phyloP scores from a whole-genome alignment of 2,797 vertebrate species.

The Eremophila alpestris region DNA sequence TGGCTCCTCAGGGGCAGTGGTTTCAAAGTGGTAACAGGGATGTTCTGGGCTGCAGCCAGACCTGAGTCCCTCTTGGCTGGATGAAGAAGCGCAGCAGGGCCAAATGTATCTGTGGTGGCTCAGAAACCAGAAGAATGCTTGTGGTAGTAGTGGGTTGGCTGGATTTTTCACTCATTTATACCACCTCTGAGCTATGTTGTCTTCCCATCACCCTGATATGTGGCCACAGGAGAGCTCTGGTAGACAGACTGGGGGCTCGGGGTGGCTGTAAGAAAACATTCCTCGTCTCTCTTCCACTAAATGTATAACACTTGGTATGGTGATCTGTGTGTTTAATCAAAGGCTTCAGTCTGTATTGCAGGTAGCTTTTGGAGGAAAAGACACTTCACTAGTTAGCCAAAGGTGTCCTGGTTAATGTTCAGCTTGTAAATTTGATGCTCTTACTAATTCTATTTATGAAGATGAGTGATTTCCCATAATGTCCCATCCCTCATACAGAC shows the following conservation, averaged over 20 bases:
- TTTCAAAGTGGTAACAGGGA: not conserved
- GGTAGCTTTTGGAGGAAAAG: not conserved
- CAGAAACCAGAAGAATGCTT: not conserved
- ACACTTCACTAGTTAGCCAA: not conserved
- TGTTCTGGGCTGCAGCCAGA: not conserved
- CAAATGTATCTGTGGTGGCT: not conserved
- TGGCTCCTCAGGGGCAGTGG: not conserved
- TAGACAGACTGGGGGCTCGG: not conserved
- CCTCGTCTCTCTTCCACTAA: not conserved
- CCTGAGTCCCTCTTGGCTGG: accelerated
- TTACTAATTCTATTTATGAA: not conserved
- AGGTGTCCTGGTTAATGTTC: not conserved
- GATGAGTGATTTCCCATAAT: not conserved
- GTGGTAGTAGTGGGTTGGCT: not conserved
- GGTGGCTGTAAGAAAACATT: not conserved
- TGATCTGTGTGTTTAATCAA: not conserved
- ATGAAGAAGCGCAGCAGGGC: not conserved
- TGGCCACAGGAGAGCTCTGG: accelerated
- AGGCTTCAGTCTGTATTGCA: not conserved
- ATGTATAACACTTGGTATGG: accelerated
- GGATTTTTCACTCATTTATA: not conserved
- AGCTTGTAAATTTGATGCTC: not conserved
- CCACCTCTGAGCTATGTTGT: not conserved
- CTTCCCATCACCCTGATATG: accelerated
- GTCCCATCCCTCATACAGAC: not conserved